Conservation (phyloP, 37 sponge, comb jelly and placozoan genomes). For the Haliclona indistincta region DNA sequence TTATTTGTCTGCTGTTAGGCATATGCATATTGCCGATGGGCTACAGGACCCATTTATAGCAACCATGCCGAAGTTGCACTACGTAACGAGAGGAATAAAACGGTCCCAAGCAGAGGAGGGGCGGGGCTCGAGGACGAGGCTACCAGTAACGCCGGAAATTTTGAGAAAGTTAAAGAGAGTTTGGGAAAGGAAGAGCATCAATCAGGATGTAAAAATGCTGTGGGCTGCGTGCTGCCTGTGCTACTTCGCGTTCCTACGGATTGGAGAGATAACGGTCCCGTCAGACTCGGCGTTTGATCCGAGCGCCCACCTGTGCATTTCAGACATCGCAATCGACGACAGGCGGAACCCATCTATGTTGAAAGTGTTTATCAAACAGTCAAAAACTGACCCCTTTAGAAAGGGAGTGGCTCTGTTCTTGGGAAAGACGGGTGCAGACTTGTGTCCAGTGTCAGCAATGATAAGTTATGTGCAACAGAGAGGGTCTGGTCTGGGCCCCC, state of each 20-base stretch:
- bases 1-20: slow-evolving; percentile 5
- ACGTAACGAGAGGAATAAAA: background rate
- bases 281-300: background rate
- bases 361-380: slow-evolving; percentile 20
- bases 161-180: background rate
- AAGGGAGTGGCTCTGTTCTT: slow-evolving; percentile 18
- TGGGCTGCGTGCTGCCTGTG: background rate
- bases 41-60: background rate
- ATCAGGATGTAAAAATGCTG: background rate
- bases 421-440: background rate
- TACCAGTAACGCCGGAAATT: background rate
- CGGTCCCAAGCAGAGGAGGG: background rate
- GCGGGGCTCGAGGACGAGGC: background rate
- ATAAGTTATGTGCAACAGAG: background rate
- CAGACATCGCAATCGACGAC: slow-evolving; percentile 24
- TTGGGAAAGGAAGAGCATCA: background rate
- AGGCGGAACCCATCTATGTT: background rate
- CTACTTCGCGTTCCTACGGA: background rate
- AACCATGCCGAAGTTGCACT: background rate
- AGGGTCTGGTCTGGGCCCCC: slow-evolving; percentile 14
- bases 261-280: background rate
- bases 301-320: slow-evolving; percentile 7
- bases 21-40: slow-evolving; percentile 22
- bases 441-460: slow-evolving; percentile 38
- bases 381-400: slow-evolving; percentile 50